Evolutionary conservation across 1,140 invertebrate species (phyloP).

Genomic region (Rhizoglyphus robini): DNA sequence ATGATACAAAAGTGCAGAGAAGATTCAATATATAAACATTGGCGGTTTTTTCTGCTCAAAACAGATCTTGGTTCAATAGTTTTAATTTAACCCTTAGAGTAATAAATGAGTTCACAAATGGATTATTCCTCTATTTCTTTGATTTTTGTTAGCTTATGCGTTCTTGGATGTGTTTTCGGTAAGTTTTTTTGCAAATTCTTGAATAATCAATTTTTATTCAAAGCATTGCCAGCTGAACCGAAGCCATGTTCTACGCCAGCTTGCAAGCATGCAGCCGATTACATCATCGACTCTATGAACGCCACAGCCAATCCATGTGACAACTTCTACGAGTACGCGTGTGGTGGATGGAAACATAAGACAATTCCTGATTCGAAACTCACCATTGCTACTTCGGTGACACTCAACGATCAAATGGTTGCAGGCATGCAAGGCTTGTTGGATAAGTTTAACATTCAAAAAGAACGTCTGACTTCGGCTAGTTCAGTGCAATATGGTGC

Average conservation of each 20-base stretch:
- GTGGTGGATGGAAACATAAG: slow-evolving; percentile 47
- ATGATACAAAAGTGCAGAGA: no score
- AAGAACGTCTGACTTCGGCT: background rate
- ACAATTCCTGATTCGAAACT: slow-evolving; percentile 41
- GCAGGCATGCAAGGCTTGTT: background rate
- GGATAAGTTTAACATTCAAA: background rate
- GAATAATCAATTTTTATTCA: no score
- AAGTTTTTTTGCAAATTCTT: no score
- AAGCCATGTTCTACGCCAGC: slow-evolving; percentile 2
- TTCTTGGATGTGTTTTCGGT: no score
- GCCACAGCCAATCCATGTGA: slow-evolving; percentile 41
- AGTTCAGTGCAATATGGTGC: background rate
- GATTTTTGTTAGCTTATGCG: no score
- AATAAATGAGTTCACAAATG: no score
- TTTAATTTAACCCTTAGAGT: no score
- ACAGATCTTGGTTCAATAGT: no score
- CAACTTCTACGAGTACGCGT: slow-evolving; percentile 54
- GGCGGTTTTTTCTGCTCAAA: no score
- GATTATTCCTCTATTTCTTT: no score
- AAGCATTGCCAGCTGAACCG: no score
- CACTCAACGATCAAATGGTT: background rate
- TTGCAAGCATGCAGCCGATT: slow-evolving; percentile 5
- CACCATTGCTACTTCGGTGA: background rate
- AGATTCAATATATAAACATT: no score
- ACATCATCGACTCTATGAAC: slow-evolving; percentile 50